These are phyloP conservation scores for Argyrosomus japonicus DNA, from an alignment of 2,113 vertebrate genomes.

Conservation along the genomic window DNA sequence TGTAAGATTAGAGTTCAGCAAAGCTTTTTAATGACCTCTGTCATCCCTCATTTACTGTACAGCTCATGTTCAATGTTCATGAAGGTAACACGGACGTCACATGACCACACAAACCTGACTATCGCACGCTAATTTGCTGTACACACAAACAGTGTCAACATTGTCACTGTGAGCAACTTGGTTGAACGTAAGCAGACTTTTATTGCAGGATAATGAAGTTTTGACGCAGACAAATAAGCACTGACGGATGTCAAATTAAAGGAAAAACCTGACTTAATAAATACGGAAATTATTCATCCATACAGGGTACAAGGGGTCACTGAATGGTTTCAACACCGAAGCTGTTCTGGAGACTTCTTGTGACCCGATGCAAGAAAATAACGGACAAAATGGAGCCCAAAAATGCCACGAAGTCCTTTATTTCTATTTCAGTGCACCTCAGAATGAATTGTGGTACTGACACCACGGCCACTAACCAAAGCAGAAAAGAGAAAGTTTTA, in stretches of 20 bases:
- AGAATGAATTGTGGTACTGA: conserved; percentile 4
- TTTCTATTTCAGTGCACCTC: conserved; percentile 9
- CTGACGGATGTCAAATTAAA: not conserved
- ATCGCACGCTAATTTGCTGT: not conserved
- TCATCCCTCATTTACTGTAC: conserved; percentile 15
- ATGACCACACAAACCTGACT: not conserved
- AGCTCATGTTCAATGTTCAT: not conserved
- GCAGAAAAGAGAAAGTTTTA: not conserved
- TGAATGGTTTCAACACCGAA: not conserved
- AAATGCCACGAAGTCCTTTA: not conserved
- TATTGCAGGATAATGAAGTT: not conserved
- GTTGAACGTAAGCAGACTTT: not conserved
- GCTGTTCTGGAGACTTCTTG: not conserved
- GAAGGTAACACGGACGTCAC: not conserved
- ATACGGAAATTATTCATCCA: not conserved
- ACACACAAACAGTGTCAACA: conserved; percentile 9
- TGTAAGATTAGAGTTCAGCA: conserved; percentile 24
- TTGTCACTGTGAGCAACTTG: not conserved
- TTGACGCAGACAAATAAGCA: not conserved
- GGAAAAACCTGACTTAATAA: not conserved
- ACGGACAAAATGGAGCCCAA: not conserved
- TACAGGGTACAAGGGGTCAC: too few species aligned
- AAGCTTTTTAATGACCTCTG: conserved; percentile 28
- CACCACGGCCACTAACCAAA: not conserved
- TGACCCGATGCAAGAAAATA: not conserved